Percentiles rank a stretch among this genome's conserved stretches.
These are phyloP conservation scores for Poeciliopsis paucimaculata DNA, from an alignment of 2,797 vertebrate species.

Conservation along the genomic window DNA sequence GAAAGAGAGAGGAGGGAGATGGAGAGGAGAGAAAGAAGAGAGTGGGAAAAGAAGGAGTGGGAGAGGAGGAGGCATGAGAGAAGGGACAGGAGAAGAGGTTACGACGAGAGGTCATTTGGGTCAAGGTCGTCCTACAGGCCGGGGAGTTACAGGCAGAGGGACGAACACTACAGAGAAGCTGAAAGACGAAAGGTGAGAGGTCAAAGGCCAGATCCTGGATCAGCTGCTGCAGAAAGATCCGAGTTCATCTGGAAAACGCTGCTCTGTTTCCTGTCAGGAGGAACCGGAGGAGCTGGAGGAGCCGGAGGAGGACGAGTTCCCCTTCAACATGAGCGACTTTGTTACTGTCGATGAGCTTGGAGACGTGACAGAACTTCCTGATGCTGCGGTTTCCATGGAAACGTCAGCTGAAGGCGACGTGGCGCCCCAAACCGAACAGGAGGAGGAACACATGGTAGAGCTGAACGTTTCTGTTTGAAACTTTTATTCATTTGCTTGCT, in stretches of 20 bases:
- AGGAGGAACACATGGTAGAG: slow-evolving; percentile 32
- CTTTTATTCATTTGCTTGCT: not conserved
- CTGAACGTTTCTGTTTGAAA: not conserved
- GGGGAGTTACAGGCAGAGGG: slow-evolving; percentile 22
- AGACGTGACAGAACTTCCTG: slow-evolving; percentile 72
- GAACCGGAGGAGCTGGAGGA: slow-evolving; percentile 23
- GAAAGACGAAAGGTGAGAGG: slow-evolving; percentile 48
- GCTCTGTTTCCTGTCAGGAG: not conserved
- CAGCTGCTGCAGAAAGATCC: not conserved
- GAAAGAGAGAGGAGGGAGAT: slow-evolving; percentile 36
- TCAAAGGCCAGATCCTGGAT: fast-evolving
- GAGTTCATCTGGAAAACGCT: fast-evolving
- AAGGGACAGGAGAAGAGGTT: slow-evolving; percentile 50
- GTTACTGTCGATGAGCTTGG: slow-evolving; percentile 91
- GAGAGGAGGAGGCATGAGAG: slow-evolving; percentile 44
- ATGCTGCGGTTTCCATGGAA: slow-evolving; percentile 21
- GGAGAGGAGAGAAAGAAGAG: slow-evolving; percentile 38
- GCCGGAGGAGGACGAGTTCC: slow-evolving; percentile 72
- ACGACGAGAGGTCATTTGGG: slow-evolving; percentile 16
- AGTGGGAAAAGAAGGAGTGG: slow-evolving; percentile 40
- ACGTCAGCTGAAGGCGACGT: slow-evolving; percentile 6
- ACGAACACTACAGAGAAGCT: not conserved
- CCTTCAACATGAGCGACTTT: slow-evolving; percentile 89
- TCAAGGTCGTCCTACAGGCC: slow-evolving; percentile 22
- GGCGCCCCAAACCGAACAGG: not conserved